phyloP scores from a whole-genome alignment of 2,113 vertebrate genomes.

The Bufo gargarizans region DNA sequence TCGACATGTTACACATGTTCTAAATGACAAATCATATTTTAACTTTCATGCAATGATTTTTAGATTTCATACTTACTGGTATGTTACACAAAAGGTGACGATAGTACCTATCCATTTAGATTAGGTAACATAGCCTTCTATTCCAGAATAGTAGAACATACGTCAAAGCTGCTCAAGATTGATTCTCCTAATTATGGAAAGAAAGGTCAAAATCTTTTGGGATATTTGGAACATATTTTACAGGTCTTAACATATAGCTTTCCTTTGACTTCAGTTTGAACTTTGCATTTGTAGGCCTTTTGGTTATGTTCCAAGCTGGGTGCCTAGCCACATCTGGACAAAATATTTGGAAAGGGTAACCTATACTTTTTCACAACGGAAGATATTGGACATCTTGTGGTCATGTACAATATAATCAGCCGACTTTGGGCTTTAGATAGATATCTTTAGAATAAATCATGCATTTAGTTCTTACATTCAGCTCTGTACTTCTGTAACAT shows the following conservation, averaged over 20 bases:
- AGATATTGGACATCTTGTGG: constrained; percentile 51
- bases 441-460: constrained; percentile 47
- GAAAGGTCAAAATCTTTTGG: background rate
- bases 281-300: constrained; percentile 16
- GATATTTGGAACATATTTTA: constrained; percentile 13
- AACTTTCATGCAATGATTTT: background rate
- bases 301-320: constrained; percentile 30
- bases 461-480: constrained; percentile 21
- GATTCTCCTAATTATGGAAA: background rate
- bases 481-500: constrained; percentile 3
- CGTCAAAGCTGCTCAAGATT: background rate
- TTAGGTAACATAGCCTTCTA: background rate
- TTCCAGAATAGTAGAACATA: background rate
- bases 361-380: constrained; percentile 53
- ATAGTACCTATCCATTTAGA: background rate
- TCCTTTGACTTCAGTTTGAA: constrained; percentile 32
- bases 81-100: background rate
- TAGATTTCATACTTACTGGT: background rate
- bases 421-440: constrained; percentile 12
- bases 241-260: constrained; percentile 18
- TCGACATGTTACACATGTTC: constrained; percentile 21
- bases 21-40: background rate
- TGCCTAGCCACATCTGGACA: constrained; percentile 47
- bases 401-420: constrained; percentile 51
- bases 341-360: constrained; percentile 49